Base-by-base conservation (phyloP, 2,888 invertebrate species). In the Melanotus villosus region DNA sequence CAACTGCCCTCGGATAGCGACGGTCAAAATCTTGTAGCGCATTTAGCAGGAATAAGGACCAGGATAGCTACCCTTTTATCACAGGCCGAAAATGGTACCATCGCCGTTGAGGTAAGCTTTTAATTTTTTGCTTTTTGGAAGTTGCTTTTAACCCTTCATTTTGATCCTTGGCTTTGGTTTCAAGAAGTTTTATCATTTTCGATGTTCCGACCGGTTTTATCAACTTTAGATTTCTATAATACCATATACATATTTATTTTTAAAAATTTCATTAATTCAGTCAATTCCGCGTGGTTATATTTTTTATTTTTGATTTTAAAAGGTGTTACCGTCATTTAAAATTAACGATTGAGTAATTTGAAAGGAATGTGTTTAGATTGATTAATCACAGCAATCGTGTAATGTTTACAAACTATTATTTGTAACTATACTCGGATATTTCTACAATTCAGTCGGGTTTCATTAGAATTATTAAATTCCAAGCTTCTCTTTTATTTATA, bases 71-170 rank as follows among this genome's bases (percentile, higher is more conserved):
- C 89, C 63, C 86, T 95, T 36, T 81, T 92, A 60, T 86, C 88
- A 0, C 91, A 93, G 79, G 91, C 93, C 0, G 89, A 92, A 60
- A 89, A 91, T 80, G 92, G 93, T 69, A 87, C 80, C 36, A 77
- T 77, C 59, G 75, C 81, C 23, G 77, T 84, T 52, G 76, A 78
- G 76, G 84, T 85, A 79, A 59, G 34, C 30, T 21, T 18, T 66
- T 66, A 32, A 32, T 5, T 16, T 57, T 41, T 32, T 19, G 3
- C 16, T 32, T 57, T 23, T 23, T 41, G n/a, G n/a, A n/a, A n/a
- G n/a, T n/a, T n/a, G n/a, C n/a, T n/a, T n/a, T n/a, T n/a, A n/a
- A n/a, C n/a, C n/a, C n/a, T n/a, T n/a, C n/a, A n/a, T n/a, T n/a
- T n/a, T n/a, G n/a, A n/a, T n/a, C n/a, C n/a, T n/a, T n/a, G n/a